Conservation (phyloP, 1,140 invertebrate genomes). For the Ctenoplectra terminalis region DNA sequence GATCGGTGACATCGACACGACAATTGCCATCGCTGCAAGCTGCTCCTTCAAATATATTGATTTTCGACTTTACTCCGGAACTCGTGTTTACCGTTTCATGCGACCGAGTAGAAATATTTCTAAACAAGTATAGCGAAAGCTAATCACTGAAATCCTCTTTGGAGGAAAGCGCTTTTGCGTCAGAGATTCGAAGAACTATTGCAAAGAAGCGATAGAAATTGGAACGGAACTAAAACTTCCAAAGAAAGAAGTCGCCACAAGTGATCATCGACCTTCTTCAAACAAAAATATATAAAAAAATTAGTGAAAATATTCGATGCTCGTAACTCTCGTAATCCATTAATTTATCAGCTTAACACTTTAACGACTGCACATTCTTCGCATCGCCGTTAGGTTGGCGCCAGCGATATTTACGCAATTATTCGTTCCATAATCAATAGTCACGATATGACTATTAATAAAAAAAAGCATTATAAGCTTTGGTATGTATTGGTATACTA, state of each 20-base stretch:
- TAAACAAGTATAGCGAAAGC: background rate
- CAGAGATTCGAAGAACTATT: background rate
- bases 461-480: too few species aligned
- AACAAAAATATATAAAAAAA: background rate
- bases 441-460: too few species aligned
- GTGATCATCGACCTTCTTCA: background rate
- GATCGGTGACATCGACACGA: conserved; percentile 11
- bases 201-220: background rate
- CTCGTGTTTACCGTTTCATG: background rate
- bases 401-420: too few species aligned
- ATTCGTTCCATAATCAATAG: too few species aligned
- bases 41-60: background rate
- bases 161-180: background rate
- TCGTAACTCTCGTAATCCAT: too few species aligned
- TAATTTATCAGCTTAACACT: too few species aligned
- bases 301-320: background rate
- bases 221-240: background rate
- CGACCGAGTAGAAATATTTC: too few species aligned
- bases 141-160: background rate
- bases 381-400: too few species aligned
- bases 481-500: too few species aligned
- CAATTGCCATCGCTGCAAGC: background rate
- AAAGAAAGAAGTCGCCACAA: background rate
- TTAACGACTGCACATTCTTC: too few species aligned
- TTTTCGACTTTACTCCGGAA: background rate